Conservation (phyloP, 2,113 vertebrate species). For the Protobothrops mucrosquamatus region DNA sequence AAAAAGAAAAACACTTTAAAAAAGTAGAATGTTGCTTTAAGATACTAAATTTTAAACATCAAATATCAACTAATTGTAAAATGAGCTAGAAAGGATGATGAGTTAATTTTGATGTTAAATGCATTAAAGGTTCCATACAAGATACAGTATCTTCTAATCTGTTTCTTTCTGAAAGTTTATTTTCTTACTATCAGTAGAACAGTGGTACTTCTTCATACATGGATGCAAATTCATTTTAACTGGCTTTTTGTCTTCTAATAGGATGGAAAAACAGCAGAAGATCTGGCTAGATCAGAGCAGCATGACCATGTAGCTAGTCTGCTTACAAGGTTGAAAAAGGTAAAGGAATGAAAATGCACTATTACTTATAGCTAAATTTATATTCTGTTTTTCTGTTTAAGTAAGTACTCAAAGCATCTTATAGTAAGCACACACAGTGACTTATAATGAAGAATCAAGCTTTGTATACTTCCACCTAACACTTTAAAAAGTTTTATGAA, state of each 20-base stretch:
- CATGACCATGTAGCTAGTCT: slow-evolving; percentile 83
- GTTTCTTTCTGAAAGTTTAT: slow-evolving; percentile 2
- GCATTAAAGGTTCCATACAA: background rate
- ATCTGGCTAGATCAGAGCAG: slow-evolving; percentile 82
- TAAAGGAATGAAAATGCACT: slow-evolving; percentile 47
- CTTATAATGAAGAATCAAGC: background rate
- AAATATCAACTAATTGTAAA: background rate
- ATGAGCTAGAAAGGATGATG: background rate
- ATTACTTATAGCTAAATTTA: background rate
- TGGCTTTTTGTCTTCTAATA: slow-evolving; percentile 63
- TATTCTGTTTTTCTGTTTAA: background rate
- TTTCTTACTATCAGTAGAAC: background rate
- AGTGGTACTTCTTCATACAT: background rate
- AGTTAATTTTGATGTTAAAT: background rate
- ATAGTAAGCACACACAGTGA: background rate
- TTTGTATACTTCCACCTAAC: background rate
- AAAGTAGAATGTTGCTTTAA: background rate
- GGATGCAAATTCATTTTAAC: slow-evolving; percentile 8
- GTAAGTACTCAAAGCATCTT: background rate
- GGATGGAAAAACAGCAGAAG: slow-evolving; percentile 94
- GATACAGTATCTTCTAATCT: background rate
- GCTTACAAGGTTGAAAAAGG: slow-evolving; percentile 90
- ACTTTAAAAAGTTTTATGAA: background rate
- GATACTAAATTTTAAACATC: background rate
- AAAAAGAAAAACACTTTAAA: background rate